Base-by-base conservation (phyloP, 2,113 vertebrate species). In the Eclectus roratus region DNA sequence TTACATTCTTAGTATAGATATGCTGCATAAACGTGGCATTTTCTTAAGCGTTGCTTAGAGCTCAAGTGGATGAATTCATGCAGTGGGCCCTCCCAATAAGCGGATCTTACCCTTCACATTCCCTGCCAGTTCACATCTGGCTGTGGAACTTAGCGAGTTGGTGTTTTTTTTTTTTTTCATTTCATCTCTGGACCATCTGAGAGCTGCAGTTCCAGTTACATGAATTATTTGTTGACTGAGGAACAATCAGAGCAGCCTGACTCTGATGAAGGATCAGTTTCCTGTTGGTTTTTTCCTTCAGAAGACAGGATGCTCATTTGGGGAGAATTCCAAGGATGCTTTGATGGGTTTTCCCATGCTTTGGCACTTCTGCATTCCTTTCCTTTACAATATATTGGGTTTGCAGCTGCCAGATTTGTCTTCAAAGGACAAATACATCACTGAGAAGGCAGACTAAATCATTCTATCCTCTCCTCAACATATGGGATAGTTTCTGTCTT, bases 301-400 rank as follows among this genome's bases (percentile, higher is more conserved):
- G 28, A 82, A 89, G 55, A 25, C 15, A 33, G 25, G n/a, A 4
- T 60, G 52, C 24, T 64, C 10, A 3, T 85, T 29, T 60, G 79
- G 37, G 55, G 71, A 44, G 39, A 41, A 27, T 13, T 12, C 41
- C 65, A 64, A 0, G 0, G 0, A 33, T 3, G 3, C 23, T 49
- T 61, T 58, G 23, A 25, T 25, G 1, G 0, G 6, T 10, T 56
- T 93, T 80, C 73, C 31, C 0, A 0, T 11, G 7, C 23, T 78
- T 70, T 71, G 14, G 5, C 23, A 4, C 25, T 87, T 53, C 5
- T 56, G 39, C 11, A 0, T 58, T 78, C 35, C 20, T 77, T 56
- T 80, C 15, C 25, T 20, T 52, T 61, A 1, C 6, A 41, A 3
- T 19, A 2, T 29, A 1, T 5, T 61, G 7, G 7, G 2, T 56